phyloP scores from a whole-genome alignment of 2,888 invertebrate genomes.

The Ophraella communa region DNA sequence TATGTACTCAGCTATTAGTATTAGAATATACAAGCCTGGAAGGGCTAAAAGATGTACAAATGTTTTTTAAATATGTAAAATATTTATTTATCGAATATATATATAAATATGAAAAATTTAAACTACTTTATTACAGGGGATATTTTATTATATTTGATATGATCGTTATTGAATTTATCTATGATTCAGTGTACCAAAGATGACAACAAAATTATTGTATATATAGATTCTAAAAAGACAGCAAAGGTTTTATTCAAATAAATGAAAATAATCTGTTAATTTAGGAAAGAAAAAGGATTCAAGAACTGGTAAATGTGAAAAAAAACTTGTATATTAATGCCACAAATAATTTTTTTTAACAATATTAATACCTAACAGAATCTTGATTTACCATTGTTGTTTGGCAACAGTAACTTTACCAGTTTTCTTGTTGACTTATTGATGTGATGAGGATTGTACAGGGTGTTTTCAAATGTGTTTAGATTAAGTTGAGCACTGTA shows the following conservation, averaged over 20 bases:
- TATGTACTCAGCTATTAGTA: constrained; percentile 42
- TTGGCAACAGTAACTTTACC: not conserved
- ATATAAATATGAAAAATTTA: constrained; percentile 38
- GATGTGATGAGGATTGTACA: constrained; percentile 36
- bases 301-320: not conserved
- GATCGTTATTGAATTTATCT: constrained; percentile 56
- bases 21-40: constrained; percentile 36
- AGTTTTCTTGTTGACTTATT: constrained; percentile 20
- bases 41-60: constrained; percentile 49
- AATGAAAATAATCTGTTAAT: constrained; percentile 24
- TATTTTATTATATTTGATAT: constrained; percentile 57
- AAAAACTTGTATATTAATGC: too few species aligned
- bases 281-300: constrained; percentile 8
- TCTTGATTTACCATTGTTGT: too few species aligned
- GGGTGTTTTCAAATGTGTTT: constrained; percentile 34
- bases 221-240: constrained; percentile 38
- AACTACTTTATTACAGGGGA: constrained; percentile 53
- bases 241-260: constrained; percentile 31
- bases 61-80: constrained; percentile 52
- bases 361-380: too few species aligned
- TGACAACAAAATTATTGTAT: constrained; percentile 38
- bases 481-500: constrained; percentile 26
- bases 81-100: constrained; percentile 52
- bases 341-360: too few species aligned
- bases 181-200: constrained; percentile 57